phyloP scores from a whole-genome alignment of 2,797 vertebrate genomes.

The Peromyscus attwateri region DNA sequence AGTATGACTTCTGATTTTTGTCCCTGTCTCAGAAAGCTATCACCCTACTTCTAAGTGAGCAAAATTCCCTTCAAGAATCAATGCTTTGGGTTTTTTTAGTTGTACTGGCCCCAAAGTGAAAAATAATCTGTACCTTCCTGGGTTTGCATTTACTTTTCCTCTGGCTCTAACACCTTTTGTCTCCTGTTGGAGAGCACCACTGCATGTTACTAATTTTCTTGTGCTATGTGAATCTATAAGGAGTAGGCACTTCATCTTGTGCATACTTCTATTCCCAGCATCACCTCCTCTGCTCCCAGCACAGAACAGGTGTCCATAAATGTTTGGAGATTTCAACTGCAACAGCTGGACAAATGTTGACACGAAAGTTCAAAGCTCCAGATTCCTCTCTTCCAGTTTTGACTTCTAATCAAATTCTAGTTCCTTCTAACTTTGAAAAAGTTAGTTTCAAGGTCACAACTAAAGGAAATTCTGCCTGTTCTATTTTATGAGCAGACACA shows the following conservation, averaged over 20 bases:
- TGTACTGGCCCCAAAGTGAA: background rate
- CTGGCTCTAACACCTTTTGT: conserved; percentile 30
- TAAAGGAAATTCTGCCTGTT: conserved; percentile 58
- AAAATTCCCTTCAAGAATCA: background rate
- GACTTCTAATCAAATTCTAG: conserved; percentile 64
- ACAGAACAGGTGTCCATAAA: background rate
- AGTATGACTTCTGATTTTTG: background rate
- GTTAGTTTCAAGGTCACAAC: conserved; percentile 80
- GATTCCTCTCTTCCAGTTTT: conserved; percentile 21
- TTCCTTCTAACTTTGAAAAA: conserved; percentile 75
- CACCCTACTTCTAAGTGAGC: background rate
- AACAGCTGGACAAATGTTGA: conserved; percentile 5
- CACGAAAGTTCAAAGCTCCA: conserved; percentile 35
- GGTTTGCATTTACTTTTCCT: background rate
- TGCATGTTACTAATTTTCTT: background rate
- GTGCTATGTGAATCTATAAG: background rate
- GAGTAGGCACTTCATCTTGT: background rate
- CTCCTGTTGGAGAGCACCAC: background rate
- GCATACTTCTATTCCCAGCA: background rate
- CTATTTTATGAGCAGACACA: conserved; percentile 81
- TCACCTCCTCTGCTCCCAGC: background rate
- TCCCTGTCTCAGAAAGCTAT: background rate
- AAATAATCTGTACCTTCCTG: background rate
- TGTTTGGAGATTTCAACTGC: conserved; percentile 46
- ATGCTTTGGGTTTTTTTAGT: background rate